phyloP scores from a whole-genome alignment of 64 coral and sea anemone species.

The Montipora cactus region DNA sequence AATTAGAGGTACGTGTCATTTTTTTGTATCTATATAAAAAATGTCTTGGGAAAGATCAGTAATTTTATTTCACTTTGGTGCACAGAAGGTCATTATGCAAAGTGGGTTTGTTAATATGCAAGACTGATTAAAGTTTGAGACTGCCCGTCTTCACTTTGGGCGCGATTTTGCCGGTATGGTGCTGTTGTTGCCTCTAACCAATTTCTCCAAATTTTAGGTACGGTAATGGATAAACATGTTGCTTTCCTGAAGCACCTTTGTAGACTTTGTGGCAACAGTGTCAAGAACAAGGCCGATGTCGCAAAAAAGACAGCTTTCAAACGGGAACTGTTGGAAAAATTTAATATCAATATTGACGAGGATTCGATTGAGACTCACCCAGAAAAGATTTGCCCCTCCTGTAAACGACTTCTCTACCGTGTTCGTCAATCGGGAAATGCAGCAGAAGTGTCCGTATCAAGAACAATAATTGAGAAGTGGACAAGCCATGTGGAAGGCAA shows the following conservation, averaged over 20 bases:
- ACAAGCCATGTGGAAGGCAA: too few relatives aligned
- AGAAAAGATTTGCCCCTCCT: neutral
- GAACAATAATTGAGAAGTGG: too few relatives aligned
- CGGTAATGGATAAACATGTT: neutral
- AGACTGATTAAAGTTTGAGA: neutral
- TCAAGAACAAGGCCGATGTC: neutral
- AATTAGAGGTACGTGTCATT: neutral
- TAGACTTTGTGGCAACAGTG: neutral
- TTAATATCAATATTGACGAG: neutral
- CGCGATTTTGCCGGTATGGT: neutral
- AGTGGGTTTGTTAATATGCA: neutral
- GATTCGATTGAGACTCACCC: neutral
- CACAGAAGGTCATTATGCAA: neutral
- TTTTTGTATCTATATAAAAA: neutral
- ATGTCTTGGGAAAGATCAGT: neutral
- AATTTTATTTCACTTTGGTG: neutral
- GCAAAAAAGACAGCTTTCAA: neutral
- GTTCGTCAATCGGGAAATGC: neutral
- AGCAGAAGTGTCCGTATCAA: too few relatives aligned
- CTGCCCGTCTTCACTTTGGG: neutral
- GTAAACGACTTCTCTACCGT: neutral
- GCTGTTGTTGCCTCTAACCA: neutral
- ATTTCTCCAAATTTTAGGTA: too few relatives aligned
- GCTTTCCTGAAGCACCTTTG: neutral
- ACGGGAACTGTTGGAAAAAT: neutral